Evolutionary conservation across 1,140 invertebrate genomes (phyloP), one percentile per base, ranked within the genome.

Genomic region (Drosophila parvula): DNA sequence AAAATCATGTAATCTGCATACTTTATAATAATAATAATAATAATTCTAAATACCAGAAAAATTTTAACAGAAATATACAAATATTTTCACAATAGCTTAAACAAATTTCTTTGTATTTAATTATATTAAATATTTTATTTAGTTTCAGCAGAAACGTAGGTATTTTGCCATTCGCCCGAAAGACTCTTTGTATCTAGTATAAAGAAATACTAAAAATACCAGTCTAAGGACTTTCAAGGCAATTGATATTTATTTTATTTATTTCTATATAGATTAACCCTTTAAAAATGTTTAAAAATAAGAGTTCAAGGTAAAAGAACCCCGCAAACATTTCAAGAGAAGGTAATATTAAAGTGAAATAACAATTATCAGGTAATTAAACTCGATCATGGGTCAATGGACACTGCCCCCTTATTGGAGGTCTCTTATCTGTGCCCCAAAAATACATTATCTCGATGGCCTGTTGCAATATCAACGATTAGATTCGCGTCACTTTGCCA

Each of bases 31-130:
- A 73, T 69, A 47, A 70, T 73, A 88, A 73, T 74, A 47, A 73
- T 79, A 73, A 67, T 88, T 79, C 60, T 62, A 70, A 68, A 57
- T 48, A 78, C 76, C 48, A 58, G 40, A 62, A 79, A 68, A 88
- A 83, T 79, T 88, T 88, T 88, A 88, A 88, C 78, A 86, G 71
- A 78, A 84, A 82, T 57, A 84, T 74, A 84, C 73, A 86, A 77
- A 88, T 82, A 88, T 88, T 88, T 88, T 89, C 83, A 88, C 84
- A 88, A 83, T 83, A 88, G 84, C 83, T 86, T 88, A 86, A 78
- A 51, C 10, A n/a, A 69, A 18, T 8, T n/a, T 44, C 6, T 58
- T 38, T 55, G 5, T 50, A 0, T 10, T 45, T 27, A 27, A 28
- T 22, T 34, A 4, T 14, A 28, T 27, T 11, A 16, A 27, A 18